phyloP scores from a whole-genome alignment of 1,140 invertebrate genomes.

The Maconellicoccus hirsutus region DNA sequence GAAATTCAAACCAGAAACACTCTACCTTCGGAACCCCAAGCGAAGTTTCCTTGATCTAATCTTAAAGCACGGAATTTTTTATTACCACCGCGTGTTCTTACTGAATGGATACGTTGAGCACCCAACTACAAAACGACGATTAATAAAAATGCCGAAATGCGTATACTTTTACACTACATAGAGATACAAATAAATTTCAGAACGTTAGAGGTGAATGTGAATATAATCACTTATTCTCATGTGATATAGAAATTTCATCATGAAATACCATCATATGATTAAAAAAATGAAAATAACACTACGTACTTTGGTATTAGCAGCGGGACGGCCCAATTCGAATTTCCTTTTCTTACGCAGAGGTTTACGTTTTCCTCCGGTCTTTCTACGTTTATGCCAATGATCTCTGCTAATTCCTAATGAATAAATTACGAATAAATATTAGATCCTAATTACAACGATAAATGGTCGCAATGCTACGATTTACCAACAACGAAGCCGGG shows the following conservation, averaged over 20 bases:
- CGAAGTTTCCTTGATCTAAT: conserved; percentile 91
- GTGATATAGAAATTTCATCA: conserved; percentile 23
- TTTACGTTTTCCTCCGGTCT: conserved; percentile 83
- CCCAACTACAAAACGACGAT: conserved; percentile 33
- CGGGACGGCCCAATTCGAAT: conserved; percentile 40
- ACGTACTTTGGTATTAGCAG: conserved; percentile 91
- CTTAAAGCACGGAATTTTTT: conserved; percentile 91
- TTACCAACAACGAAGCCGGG: background rate
- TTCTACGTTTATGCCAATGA: conserved; percentile 96
- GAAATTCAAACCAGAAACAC: too few relatives aligned
- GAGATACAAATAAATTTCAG: too few relatives aligned
- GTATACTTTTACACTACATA: too few relatives aligned
- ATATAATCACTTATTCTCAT: conserved; percentile 27
- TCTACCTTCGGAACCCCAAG: conserved; percentile 96
- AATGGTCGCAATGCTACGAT: too few relatives aligned
- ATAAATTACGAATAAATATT: background rate
- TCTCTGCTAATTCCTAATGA: conserved; percentile 90
- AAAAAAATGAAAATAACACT: too few relatives aligned
- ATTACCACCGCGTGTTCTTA: conserved; percentile 42
- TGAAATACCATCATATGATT: too few relatives aligned
- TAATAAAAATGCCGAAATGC: too few relatives aligned
- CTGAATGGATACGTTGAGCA: conserved; percentile 26
- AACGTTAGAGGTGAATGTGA: conserved; percentile 34
- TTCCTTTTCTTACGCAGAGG: conserved; percentile 35
- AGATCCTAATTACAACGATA: too few relatives aligned